A percentile compares a stretch with the other conserved stretches of the same genome.
Evolutionary conservation across 30 jellyfish, hydroid and myxozoan species (phyloP).

Genomic region (Aurelia aurita): DNA sequence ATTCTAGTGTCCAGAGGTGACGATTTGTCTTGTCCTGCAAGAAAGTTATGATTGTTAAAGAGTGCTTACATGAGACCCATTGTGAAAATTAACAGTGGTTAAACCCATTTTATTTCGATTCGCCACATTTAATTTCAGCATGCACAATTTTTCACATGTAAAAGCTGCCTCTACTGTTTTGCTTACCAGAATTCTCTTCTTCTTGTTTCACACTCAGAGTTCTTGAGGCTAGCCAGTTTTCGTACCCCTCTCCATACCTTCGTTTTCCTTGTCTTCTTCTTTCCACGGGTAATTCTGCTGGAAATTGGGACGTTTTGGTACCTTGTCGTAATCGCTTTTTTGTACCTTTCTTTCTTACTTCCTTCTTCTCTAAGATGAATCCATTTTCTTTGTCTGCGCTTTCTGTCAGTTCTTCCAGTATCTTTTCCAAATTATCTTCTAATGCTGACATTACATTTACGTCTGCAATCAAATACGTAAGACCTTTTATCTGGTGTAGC

Average conservation of each 20-base stretch:
- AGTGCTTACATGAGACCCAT: too few relatives aligned
- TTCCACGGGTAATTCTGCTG: constrained; percentile 9
- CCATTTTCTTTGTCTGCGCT: constrained; percentile 16
- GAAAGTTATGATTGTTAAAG: too few relatives aligned
- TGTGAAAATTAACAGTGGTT: constrained; percentile 2
- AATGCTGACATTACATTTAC: constrained; percentile 14
- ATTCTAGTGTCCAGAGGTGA: too few relatives aligned
- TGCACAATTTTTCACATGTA: neutral
- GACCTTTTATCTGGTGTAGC: constrained; percentile 14
- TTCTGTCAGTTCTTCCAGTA: constrained; percentile 21
- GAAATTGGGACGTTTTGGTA: constrained; percentile 10
- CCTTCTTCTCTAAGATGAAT: constrained; percentile 14
- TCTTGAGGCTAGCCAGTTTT: constrained; percentile 18
- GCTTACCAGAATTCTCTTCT: constrained; percentile 10
- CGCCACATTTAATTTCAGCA: constrained; percentile 1
- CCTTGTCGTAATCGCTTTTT: constrained; percentile 13
- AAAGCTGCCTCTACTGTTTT: constrained; percentile 12
- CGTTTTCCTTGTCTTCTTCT: constrained; percentile 6
- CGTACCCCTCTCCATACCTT: constrained; percentile 10
- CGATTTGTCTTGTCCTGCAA: too few relatives aligned
- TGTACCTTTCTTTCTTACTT: constrained; percentile 5
- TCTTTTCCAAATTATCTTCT: constrained; percentile 13
- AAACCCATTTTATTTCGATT: constrained; percentile 4
- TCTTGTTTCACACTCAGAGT: neutral
- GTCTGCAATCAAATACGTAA: constrained; percentile 6